Evolutionary conservation across 2,888 invertebrate genomes (phyloP), one percentile per base, ranked within the genome.

Genomic region (Sabatieria punctata): DNA sequence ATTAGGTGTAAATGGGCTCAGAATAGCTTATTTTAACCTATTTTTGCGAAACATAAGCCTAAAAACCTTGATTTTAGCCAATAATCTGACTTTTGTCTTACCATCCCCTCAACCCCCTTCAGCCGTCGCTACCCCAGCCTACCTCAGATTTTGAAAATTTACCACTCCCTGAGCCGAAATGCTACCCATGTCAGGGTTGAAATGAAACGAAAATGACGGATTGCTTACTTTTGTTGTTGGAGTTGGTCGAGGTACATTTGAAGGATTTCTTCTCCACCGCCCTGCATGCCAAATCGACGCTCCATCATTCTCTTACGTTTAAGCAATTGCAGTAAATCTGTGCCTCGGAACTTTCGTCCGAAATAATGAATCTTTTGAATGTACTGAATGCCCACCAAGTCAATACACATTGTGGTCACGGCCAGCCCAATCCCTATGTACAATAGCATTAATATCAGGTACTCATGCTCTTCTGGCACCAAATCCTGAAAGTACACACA

Each of bases 401-500:
- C 63, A 49, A 63, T 63, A 52, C 63, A 64, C 63, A 63, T 63
- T 15, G 63, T 63, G 19, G 63, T 64, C 18, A 63, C 63, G 2
- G 62, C 61, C 13, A 63, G 52, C n/a, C 63, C 63, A 26, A 63
- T 59, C 15, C 63, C 61, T 35, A 63, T 55, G 48, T 63, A 63
- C 27, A 64, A 52, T 15, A 63, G 51, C 63, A 64, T 63, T 19
- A 63, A 47, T 4, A 58, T 52, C 39, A 63, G 57, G 49, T 30
- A 60, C 59, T 62, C 59, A 47, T 61, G 61, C 46, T 60, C 52
- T 44, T 61, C 60, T 4, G 60, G 60, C 25, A 60, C 61, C 39
- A 60, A 53, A 43, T 60, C 60, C 23, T 42, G 27, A 11, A 15
- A 11, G 21, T 11, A 18, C 15, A 19, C 15, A 27, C 21, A 19